A percentile compares a stretch with the other conserved stretches of the same genome.
phyloP scores from a whole-genome alignment of 2,113 vertebrate genomes.

The Poeciliopsis occidentalis region DNA sequence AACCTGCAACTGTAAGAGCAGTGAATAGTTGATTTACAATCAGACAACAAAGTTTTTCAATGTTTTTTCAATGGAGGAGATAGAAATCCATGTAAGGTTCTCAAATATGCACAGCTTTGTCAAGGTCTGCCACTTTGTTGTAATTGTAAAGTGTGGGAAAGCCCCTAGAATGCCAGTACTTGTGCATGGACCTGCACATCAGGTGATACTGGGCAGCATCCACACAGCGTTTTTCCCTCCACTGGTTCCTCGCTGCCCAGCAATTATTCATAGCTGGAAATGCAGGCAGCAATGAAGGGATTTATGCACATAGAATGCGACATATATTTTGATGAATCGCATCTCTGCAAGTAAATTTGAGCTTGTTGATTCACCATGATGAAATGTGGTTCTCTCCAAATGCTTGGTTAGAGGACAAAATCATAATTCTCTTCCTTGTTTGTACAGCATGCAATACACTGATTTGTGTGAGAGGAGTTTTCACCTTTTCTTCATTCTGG shows the following conservation, averaged over 20 bases:
- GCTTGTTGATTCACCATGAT: constrained; percentile 65
- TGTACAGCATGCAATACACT: constrained; percentile 4
- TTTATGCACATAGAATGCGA: constrained; percentile 68
- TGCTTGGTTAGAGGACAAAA: constrained; percentile 41
- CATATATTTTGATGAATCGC: constrained; percentile 61
- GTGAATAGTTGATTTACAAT: not conserved
- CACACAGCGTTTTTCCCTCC: constrained; percentile 41
- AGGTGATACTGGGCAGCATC: constrained; percentile 30
- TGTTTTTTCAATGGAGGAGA: not conserved
- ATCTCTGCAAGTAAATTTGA: constrained; percentile 58
- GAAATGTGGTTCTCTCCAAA: constrained; percentile 56
- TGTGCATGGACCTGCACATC: not conserved
- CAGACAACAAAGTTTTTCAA: not conserved
- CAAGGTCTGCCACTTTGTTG: not conserved
- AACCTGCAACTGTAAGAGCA: not conserved
- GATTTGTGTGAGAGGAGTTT: not conserved
- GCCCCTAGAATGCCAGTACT: constrained; percentile 1
- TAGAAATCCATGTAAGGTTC: not conserved
- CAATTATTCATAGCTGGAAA: constrained; percentile 63
- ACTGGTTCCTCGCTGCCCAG: constrained; percentile 43
- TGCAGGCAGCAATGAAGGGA: constrained; percentile 64
- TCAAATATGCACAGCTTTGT: not conserved
- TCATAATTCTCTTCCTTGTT: constrained; percentile 65
- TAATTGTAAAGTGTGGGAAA: not conserved
- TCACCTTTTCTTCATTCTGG: not conserved